phyloP scores from a whole-genome alignment of 30 jellyfish, hydroid and myxozoan genomes.

The Cassiopea andromeda region DNA sequence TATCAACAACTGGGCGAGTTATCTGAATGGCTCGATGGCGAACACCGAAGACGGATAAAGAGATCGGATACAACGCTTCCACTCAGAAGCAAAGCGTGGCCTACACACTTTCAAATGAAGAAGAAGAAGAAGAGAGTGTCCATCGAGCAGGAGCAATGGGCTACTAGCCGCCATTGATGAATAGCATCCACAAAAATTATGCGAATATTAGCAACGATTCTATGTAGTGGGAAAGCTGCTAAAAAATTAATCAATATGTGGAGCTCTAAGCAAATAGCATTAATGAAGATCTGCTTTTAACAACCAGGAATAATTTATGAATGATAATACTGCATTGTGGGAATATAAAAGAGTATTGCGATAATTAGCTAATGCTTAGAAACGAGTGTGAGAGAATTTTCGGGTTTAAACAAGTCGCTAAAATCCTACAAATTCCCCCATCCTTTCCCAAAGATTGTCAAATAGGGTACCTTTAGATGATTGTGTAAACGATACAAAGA shows the following conservation, averaged over 20 bases:
- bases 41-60: too few species aligned
- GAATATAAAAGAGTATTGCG: not conserved
- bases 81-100: too few species aligned
- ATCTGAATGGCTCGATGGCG: too few species aligned
- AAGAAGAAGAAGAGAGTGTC: not conserved
- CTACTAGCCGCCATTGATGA: not conserved
- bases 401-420: too few species aligned
- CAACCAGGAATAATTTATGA: conserved; percentile 15
- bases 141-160: not conserved
- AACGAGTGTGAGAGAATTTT: not conserved
- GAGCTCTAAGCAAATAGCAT: not conserved
- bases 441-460: too few species aligned
- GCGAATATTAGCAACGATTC: not conserved
- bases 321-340: not conserved
- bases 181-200: not conserved
- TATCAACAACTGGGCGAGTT: too few species aligned
- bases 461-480: too few species aligned
- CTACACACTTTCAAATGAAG: not conserved
- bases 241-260: not conserved
- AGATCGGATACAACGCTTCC: too few species aligned
- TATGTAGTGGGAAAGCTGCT: not conserved
- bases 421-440: too few species aligned
- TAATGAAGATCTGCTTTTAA: not conserved
- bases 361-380: not conserved
- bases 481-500: too few species aligned